A percentile compares a stretch with the other conserved stretches of the same genome.
Conservation (phyloP, 2,797 vertebrate species). For the Neolamprologus multifasciatus region DNA sequence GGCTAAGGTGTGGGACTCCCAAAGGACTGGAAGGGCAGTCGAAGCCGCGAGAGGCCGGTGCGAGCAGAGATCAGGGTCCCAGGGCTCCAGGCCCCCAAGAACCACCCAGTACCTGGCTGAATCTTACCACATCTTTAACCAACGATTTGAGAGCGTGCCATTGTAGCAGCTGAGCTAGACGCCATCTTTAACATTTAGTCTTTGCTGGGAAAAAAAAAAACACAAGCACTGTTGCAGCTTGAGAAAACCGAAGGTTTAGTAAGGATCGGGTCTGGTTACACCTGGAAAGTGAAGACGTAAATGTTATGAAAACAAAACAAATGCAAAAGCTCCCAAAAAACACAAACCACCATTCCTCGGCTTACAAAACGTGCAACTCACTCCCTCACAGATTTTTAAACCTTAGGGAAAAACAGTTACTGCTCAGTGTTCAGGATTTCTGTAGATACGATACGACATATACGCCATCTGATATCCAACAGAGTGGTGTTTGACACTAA, state of each 20-base stretch:
- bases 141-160: accelerated
- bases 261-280: neutral
- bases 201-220: neutral
- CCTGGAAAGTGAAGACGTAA: accelerated
- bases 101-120: accelerated
- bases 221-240: neutral
- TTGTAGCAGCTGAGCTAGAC: neutral
- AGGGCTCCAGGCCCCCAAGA: neutral
- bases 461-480: accelerated
- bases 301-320: neutral
- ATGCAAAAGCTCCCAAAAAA: neutral
- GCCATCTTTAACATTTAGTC: accelerated
- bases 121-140: accelerated
- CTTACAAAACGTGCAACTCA: neutral
- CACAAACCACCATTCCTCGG: accelerated
- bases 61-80: neutral
- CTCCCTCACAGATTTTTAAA: neutral
- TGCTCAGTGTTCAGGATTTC: neutral
- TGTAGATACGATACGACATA: neutral
- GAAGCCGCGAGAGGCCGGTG: accelerated
- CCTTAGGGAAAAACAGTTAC: accelerated
- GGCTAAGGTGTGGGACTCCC: accelerated
- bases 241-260: neutral
- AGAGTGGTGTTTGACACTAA: neutral
- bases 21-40: neutral